Conservation (phyloP, 1,140 invertebrate species). For the Oryctes rhinoceros region DNA sequence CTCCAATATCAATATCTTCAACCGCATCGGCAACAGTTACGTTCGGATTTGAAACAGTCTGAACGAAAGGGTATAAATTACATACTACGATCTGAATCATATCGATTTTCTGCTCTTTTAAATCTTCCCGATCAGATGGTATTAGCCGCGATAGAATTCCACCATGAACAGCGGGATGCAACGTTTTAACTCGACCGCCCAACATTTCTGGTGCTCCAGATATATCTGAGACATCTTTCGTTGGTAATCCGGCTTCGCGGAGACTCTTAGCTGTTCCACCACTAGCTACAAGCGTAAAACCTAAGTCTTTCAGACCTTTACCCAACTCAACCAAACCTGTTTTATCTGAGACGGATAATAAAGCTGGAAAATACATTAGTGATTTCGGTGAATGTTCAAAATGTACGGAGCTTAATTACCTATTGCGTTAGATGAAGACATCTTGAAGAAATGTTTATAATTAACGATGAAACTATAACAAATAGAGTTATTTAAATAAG, state of each 20-base stretch:
- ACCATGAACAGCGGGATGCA: conserved; percentile 96
- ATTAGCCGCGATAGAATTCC: conserved; percentile 76
- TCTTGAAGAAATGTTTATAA: neutral
- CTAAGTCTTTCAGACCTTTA: conserved; percentile 75
- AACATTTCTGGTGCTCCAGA: conserved; percentile 94
- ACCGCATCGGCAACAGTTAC: conserved; percentile 90
- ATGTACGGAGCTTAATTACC: neutral
- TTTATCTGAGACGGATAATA: conserved; percentile 96
- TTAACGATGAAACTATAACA: neutral
- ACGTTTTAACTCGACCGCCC: conserved; percentile 94
- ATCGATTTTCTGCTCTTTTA: conserved; percentile 78
- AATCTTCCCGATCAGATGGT: conserved; percentile 82
- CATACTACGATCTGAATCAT: conserved; percentile 86
- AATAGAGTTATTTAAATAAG: neutral
- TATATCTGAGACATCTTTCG: conserved; percentile 85
- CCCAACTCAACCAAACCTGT: conserved; percentile 85
- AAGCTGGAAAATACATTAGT: conserved; percentile 69
- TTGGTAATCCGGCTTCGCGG: conserved; percentile 79
- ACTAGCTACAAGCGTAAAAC: conserved; percentile 87
- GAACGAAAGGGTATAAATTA: conserved; percentile 96
- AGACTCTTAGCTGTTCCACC: conserved; percentile 92
- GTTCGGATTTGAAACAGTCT: conserved; percentile 83
- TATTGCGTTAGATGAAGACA: neutral
- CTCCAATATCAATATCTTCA: conserved; percentile 98
- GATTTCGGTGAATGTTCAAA: neutral